These are phyloP conservation scores for Pyrgus malvae DNA, from an alignment of 2,888 invertebrate species.

Conservation along the genomic window DNA sequence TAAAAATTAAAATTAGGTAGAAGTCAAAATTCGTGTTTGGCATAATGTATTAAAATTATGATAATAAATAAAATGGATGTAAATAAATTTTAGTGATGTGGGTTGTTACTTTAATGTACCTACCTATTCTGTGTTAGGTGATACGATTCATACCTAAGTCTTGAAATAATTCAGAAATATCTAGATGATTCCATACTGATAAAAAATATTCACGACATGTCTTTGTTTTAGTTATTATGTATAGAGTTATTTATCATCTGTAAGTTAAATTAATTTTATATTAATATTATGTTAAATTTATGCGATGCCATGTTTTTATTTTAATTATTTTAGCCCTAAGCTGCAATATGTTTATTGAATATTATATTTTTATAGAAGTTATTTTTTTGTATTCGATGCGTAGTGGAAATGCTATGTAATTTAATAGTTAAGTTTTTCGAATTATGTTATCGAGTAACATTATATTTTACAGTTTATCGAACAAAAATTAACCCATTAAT, in stretches of 20 bases:
- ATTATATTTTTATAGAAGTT: conserved; percentile 78
- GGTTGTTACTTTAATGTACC: conserved; percentile 57
- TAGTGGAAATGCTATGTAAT: conserved; percentile 71
- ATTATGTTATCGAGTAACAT: conserved; percentile 63
- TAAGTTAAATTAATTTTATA: conserved; percentile 50
- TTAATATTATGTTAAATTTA: conserved; percentile 49
- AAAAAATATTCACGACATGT: conserved; percentile 50
- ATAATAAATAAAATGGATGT: conserved; percentile 51
- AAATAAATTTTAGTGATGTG: conserved; percentile 72
- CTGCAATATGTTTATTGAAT: conserved; percentile 72
- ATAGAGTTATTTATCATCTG: conserved; percentile 44
- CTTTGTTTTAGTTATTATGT: conserved; percentile 43
- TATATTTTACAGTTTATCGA: conserved; percentile 57
- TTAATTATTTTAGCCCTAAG: conserved; percentile 66
- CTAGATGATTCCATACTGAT: conserved; percentile 30
- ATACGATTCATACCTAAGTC: conserved; percentile 26
- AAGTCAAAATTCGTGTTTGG: conserved; percentile 77
- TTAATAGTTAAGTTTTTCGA: conserved; percentile 70
- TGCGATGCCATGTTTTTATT: conserved; percentile 77
- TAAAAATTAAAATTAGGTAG: conserved; percentile 62
- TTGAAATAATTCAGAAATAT: conserved; percentile 30
- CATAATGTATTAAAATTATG: conserved; percentile 57
- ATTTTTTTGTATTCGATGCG: conserved; percentile 70
- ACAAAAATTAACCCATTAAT: conserved; percentile 71
- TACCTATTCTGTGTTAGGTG: conserved; percentile 67